Base-by-base conservation (phyloP, 2,797 vertebrate species). In the Protosalanx chinensis region DNA sequence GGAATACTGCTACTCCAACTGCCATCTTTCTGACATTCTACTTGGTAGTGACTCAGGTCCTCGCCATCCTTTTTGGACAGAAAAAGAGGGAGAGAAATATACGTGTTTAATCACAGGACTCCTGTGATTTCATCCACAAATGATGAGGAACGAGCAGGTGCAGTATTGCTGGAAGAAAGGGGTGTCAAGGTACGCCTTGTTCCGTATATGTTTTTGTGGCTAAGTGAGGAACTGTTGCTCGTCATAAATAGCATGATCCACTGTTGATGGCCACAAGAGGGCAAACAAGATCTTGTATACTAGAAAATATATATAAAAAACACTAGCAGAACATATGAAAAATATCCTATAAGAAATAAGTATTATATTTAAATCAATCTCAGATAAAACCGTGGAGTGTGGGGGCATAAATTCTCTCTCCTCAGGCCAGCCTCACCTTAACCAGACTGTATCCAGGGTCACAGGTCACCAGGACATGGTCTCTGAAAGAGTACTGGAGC, bases 381-480 rank as follows among this genome's bases (percentile, higher is more conserved):
- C 41, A 12, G 41, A 12, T 8, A 3, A 46, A 46, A 46, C 10
- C 2, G 8, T 46, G 3, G 23, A 4, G 4, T 10, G 3, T 56
- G 16, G n/a, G 18, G 4, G 51, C 18, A 56, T 6, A n/a, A 18
- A n/a, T 56, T 56, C 51, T 16, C 18, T 16, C 18, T 16, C 16
- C 51, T 6, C 51, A 53, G 5, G 12, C 18, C 60, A 69, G 64
- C 58, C 73, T 77, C 86, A 97, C 97, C 95, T 95, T 93, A 49
- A 93, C 71, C 41, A 98, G 85, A 72, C 84, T 89, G 90, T 94
- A 96, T 71, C 97, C 97, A 0, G 87, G 84, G 72, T 93, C 89
- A 88, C 97, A 99, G 76, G 90, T 95, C 87, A 98, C 76, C 59
- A 95, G 90, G 74, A 95, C 76, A 72, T 98, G 96, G 79, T 99